Conservation (phyloP, 2,113 vertebrate genomes). For the Clarias magur region DNA sequence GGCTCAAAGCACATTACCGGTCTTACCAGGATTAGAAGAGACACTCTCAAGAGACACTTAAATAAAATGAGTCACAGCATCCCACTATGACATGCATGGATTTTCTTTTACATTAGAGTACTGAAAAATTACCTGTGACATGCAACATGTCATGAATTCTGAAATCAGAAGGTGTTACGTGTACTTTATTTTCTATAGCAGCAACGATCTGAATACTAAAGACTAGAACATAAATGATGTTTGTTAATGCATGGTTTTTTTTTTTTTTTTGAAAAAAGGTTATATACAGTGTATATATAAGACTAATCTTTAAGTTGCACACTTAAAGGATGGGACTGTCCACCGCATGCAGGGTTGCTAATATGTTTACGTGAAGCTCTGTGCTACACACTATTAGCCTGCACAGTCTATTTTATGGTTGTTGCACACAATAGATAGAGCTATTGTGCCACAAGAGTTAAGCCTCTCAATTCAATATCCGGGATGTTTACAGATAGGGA, state of each 20-base stretch:
- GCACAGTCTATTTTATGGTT: constrained; percentile 1
- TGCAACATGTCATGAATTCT: background rate
- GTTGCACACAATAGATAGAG: constrained; percentile 2
- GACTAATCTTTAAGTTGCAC: background rate
- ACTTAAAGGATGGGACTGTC: background rate
- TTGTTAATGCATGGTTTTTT: too few species aligned
- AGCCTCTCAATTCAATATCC: background rate
- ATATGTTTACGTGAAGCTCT: background rate
- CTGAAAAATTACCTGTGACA: background rate
- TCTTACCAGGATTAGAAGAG: constrained; percentile 33
- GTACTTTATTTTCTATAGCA: background rate
- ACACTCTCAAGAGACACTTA: constrained; percentile 26
- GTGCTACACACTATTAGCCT: background rate
- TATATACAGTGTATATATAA: too few species aligned
- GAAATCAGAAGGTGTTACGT: background rate
- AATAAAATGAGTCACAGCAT: background rate
- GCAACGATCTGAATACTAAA: background rate
- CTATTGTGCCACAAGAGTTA: background rate
- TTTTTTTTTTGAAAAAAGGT: too few species aligned
- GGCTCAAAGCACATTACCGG: constrained; percentile 44
- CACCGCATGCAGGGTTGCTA: background rate
- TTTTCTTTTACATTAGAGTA: background rate
- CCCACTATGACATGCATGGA: background rate
- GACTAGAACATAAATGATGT: background rate
- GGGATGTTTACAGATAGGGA: background rate